Evolutionary conservation across 2,113 vertebrate genomes (phyloP).

Genomic region (Osmerus eperlanus): DNA sequence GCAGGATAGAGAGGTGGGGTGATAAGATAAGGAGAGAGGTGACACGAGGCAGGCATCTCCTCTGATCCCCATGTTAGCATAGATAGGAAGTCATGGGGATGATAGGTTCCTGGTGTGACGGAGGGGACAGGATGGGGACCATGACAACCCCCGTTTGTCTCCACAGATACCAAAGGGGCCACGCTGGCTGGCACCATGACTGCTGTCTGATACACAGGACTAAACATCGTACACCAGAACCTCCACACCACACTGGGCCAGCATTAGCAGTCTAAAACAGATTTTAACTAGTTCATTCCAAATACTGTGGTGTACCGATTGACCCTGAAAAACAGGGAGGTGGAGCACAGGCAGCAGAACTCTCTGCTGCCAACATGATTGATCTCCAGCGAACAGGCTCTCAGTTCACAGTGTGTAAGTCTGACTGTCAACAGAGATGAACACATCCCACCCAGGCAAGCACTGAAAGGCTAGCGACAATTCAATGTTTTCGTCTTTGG

Average conservation of each 20-base stretch:
- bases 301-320: conserved; percentile 26
- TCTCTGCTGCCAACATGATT: conserved; percentile 25
- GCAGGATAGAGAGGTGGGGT: conserved; percentile 26
- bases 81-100: conserved; percentile 68
- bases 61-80: conserved; percentile 71
- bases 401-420: background rate
- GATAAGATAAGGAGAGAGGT: conserved; percentile 70
- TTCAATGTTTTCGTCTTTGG: conserved; percentile 9
- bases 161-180: conserved; percentile 66
- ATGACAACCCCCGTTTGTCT: conserved; percentile 51
- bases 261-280: conserved; percentile 44
- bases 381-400: background rate
- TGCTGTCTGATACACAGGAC: conserved; percentile 40
- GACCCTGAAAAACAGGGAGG: conserved; percentile 30
- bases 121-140: conserved; percentile 49
- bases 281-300: conserved; percentile 42
- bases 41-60: conserved; percentile 50
- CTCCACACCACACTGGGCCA: conserved; percentile 42
- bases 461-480: background rate
- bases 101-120: conserved; percentile 50
- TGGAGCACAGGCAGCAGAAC: conserved; percentile 22
- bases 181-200: conserved; percentile 27
- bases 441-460: background rate
- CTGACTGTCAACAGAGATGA: conserved; percentile 11
- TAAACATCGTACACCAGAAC: conserved; percentile 47